Percentiles rank a stretch among this genome's conserved stretches.
These are phyloP conservation scores for Sepiola atlantica DNA, from an alignment of 2,888 invertebrate genomes.

Conservation along the genomic window DNA sequence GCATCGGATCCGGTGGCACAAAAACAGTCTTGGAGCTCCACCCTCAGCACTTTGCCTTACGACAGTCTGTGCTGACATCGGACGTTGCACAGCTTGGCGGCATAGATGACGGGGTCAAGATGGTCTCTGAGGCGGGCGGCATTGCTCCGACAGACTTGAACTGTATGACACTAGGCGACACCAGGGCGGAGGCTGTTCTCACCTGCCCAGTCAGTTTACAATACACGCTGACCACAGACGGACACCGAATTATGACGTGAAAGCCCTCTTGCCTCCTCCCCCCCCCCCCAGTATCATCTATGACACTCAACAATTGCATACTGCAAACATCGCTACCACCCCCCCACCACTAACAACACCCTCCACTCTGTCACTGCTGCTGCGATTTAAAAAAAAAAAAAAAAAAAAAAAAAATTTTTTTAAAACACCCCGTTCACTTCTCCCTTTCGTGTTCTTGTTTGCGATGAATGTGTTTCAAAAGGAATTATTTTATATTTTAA, in stretches of 20 bases:
- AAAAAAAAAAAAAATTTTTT: no score
- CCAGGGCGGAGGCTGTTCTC: constrained; percentile 34
- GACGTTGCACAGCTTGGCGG: not conserved
- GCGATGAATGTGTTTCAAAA: not conserved
- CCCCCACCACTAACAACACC: not conserved
- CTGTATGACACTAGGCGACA: constrained; percentile 35
- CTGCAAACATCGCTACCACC: not conserved
- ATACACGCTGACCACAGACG: constrained; percentile 39
- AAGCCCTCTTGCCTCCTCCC: no score
- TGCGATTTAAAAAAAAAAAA: no score
- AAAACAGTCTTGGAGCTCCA: constrained; percentile 40
- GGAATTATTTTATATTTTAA: not conserved
- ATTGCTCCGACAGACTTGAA: not conserved
- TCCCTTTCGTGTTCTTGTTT: not conserved
- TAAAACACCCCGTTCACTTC: not conserved
- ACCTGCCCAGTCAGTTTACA: constrained; percentile 43
- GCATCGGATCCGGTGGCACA: constrained; percentile 42
- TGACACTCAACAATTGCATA: not conserved
- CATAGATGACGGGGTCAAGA: constrained; percentile 33
- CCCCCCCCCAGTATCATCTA: not conserved
- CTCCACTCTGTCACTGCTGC: not conserved
- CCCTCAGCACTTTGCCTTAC: constrained; percentile 43
- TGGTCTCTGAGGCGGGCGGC: not conserved
- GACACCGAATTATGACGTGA: constrained; percentile 39
- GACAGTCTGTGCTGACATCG: constrained; percentile 24